These are phyloP conservation scores for Psittacara wagleri DNA, from an alignment of 2,113 vertebrate genomes.

Conservation along the genomic window DNA sequence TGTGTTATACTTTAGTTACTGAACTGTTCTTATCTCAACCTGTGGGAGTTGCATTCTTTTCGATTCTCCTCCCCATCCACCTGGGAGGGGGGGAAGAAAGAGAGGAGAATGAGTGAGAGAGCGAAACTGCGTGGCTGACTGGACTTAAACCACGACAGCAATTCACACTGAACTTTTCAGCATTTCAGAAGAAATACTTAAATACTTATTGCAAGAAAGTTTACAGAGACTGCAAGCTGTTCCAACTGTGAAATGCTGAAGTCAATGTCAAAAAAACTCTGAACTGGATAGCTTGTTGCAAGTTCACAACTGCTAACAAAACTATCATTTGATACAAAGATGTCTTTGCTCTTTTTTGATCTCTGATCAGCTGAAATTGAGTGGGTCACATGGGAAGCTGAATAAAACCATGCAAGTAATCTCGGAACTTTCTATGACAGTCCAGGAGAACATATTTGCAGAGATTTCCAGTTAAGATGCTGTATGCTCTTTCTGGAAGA, in stretches of 20 bases:
- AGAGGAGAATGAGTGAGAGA: too few species aligned
- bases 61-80: too few species aligned
- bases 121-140: too few species aligned
- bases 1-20: too few species aligned
- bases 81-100: too few species aligned
- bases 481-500: neutral
- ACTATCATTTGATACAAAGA: neutral
- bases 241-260: neutral
- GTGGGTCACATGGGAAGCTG: neutral
- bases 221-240: neutral
- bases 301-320: slow-evolving; percentile 8
- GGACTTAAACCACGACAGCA: neutral
- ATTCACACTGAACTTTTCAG: neutral
- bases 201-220: neutral
- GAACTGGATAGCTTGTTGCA: neutral
- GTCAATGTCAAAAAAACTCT: neutral
- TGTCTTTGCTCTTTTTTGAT: neutral
- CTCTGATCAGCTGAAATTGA: neutral
- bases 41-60: too few species aligned
- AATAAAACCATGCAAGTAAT: neutral
- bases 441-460: neutral
- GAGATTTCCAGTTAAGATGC: neutral
- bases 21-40: too few species aligned
- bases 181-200: neutral
- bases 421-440: neutral